phyloP scores from a whole-genome alignment of 1,140 invertebrate genomes.

The Protaetia brevitarsis region DNA sequence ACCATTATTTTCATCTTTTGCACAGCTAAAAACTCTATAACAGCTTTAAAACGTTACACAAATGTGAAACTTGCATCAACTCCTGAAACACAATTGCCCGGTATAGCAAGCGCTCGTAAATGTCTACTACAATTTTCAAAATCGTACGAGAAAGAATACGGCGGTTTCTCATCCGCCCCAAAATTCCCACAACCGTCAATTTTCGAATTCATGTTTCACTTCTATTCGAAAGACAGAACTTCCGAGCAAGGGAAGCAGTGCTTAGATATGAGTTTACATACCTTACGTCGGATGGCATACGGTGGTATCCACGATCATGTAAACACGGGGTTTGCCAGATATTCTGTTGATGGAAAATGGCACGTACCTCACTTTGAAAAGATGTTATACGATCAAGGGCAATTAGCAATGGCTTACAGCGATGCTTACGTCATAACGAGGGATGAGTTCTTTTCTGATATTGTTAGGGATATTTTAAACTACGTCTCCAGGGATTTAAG shows the following conservation, averaged over 20 bases:
- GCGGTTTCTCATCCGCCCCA: constrained; percentile 82
- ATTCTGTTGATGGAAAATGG: constrained; percentile 90
- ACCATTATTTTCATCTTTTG: background rate
- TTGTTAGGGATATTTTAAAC: constrained; percentile 77
- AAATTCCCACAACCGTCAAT: constrained; percentile 94
- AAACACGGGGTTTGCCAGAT: constrained; percentile 75
- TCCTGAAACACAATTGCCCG: constrained; percentile 28
- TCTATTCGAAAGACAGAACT: constrained; percentile 63
- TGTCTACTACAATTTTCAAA: constrained; percentile 58
- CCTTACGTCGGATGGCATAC: constrained; percentile 81
- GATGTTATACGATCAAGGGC: constrained; percentile 96
- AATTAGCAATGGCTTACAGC: constrained; percentile 76
- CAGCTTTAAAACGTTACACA: background rate
- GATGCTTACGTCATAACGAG: constrained; percentile 79
- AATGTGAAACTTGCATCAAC: background rate
- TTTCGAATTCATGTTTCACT: constrained; percentile 80
- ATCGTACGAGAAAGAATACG: constrained; percentile 71
- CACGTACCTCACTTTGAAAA: constrained; percentile 98
- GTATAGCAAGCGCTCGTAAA: constrained; percentile 40
- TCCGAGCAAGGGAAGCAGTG: constrained; percentile 57
- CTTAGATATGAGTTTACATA: constrained; percentile 78
- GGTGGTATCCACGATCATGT: constrained; percentile 96
- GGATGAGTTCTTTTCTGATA: constrained; percentile 66
- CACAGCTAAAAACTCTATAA: constrained; percentile 11
- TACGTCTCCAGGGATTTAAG: constrained; percentile 82